A percentile compares a stretch with the other conserved stretches of the same genome.
These are phyloP conservation scores for Sinodicranocentrus sp. DNA, from an alignment of 2,888 invertebrate genomes.

Conservation along the genomic window DNA sequence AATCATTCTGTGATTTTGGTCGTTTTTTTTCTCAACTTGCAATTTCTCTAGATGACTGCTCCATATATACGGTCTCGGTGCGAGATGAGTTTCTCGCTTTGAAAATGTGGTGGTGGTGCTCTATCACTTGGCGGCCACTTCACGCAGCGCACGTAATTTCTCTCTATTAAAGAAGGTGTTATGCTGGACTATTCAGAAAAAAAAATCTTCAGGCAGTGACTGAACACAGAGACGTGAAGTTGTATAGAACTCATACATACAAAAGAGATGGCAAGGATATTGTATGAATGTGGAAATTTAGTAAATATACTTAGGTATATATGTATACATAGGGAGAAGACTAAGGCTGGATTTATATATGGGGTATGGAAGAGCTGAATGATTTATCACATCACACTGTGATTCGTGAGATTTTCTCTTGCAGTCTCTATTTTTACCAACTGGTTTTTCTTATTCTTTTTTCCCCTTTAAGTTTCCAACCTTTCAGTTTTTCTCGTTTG, in stretches of 20 bases:
- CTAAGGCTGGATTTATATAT: too few relatives aligned
- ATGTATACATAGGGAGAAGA: too few relatives aligned
- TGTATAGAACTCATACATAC: background rate
- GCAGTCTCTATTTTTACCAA: too few relatives aligned
- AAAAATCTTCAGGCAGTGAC: slow-evolving; percentile 5
- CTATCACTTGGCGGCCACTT: slow-evolving; percentile 23
- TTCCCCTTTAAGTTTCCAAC: background rate
- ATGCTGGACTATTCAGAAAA: slow-evolving; percentile 23
- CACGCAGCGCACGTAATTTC: slow-evolving; percentile 55
- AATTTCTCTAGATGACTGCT: slow-evolving; percentile 36
- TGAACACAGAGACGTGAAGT: slow-evolving; percentile 45
- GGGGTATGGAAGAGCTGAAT: slow-evolving; percentile 38
- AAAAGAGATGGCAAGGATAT: slow-evolving; percentile 12
- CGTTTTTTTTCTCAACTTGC: slow-evolving; percentile 38
- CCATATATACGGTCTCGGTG: background rate
- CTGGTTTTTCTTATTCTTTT: slow-evolving; percentile 19
- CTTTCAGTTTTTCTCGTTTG: too few relatives aligned
- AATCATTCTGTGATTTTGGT: slow-evolving; percentile 50
- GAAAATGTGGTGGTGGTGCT: background rate
- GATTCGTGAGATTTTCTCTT: slow-evolving; percentile 45
- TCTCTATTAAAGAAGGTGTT: slow-evolving; percentile 55
- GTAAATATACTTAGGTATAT: too few relatives aligned
- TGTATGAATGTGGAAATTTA: slow-evolving; percentile 36
- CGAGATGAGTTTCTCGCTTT: too few relatives aligned
- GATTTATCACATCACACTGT: slow-evolving; percentile 57